phyloP scores from a whole-genome alignment of 2,797 vertebrate genomes.

The Pogonophryne albipinna region DNA sequence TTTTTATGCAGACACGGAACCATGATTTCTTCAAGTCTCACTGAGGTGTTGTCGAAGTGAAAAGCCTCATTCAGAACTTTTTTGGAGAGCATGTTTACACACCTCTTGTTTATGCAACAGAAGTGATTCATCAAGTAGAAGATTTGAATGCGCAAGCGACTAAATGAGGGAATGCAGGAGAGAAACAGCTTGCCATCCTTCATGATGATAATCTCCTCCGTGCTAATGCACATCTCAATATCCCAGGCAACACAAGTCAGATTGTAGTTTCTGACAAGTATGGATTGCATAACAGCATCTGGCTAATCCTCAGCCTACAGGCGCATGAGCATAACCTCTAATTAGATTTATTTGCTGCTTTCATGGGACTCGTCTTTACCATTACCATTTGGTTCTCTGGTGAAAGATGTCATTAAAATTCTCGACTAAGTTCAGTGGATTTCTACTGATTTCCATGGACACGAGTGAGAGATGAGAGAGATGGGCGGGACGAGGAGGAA shows the following conservation, averaged over 20 bases:
- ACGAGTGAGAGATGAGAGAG: constrained; percentile 33
- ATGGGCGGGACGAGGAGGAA: not conserved
- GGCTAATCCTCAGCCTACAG: constrained; percentile 84
- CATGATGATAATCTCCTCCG: constrained; percentile 94
- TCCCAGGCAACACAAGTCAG: constrained; percentile 92
- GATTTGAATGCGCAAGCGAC: constrained; percentile 67
- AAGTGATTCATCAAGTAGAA: constrained; percentile 72
- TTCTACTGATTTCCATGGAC: constrained; percentile 64
- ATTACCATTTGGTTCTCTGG: constrained; percentile 72
- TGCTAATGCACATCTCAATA: constrained; percentile 97
- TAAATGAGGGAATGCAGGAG: constrained; percentile 67
- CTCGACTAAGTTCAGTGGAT: constrained; percentile 51
- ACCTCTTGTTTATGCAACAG: constrained; percentile 64
- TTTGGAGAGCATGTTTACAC: constrained; percentile 48
- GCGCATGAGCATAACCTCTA: constrained; percentile 72
- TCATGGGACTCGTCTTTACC: constrained; percentile 78
- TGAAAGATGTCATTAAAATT: constrained; percentile 79
- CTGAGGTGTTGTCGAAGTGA: constrained; percentile 36
- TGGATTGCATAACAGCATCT: constrained; percentile 89
- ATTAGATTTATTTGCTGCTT: constrained; percentile 82
- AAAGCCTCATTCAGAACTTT: constrained; percentile 53
- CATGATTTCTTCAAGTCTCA: constrained; percentile 19
- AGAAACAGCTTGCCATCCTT: constrained; percentile 85
- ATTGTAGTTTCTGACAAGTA: constrained; percentile 94
- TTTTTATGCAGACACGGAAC: constrained; percentile 27